These are phyloP conservation scores for Masnerella sp. DNA, from an alignment of 2,888 invertebrate genomes.

Conservation along the genomic window DNA sequence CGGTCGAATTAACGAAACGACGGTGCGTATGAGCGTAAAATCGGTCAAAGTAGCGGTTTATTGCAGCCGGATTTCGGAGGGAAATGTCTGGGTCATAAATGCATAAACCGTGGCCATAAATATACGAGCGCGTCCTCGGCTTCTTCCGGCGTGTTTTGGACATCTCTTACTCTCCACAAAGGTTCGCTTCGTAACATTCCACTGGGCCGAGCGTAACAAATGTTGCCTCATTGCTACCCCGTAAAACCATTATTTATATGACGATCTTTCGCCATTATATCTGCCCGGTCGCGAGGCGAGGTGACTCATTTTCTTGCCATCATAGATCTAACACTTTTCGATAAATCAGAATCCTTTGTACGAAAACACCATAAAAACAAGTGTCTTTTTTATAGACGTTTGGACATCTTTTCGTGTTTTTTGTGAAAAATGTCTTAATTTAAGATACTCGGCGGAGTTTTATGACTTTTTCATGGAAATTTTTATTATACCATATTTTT, in stretches of 20 bases:
- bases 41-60: conserved; percentile 30
- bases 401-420: too few relatives aligned
- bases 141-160: conserved; percentile 36
- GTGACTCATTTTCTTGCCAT: conserved; percentile 4
- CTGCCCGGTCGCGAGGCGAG: conserved; percentile 17
- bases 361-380: too few relatives aligned
- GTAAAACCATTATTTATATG: conserved; percentile 60
- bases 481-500: too few relatives aligned
- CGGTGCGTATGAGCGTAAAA: conserved; percentile 39
- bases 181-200: conserved; percentile 30
- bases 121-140: conserved; percentile 38
- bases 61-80: conserved; percentile 24
- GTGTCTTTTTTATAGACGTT: too few relatives aligned
- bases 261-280: conserved; percentile 41
- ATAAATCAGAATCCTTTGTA: too few relatives aligned
- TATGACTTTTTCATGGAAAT: too few relatives aligned
- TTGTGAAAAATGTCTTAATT: too few relatives aligned
- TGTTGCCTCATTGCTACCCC: conserved; percentile 24
- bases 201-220: conserved; percentile 41
- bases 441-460: too few relatives aligned
- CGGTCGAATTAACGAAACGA: conserved; percentile 11
- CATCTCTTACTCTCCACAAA: conserved; percentile 20
- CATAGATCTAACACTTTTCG: background rate
- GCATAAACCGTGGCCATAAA: conserved; percentile 58
- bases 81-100: conserved; percentile 52